Evolutionary conservation across 2,888 invertebrate genomes (phyloP).

Genomic region (Girardia tigrina): DNA sequence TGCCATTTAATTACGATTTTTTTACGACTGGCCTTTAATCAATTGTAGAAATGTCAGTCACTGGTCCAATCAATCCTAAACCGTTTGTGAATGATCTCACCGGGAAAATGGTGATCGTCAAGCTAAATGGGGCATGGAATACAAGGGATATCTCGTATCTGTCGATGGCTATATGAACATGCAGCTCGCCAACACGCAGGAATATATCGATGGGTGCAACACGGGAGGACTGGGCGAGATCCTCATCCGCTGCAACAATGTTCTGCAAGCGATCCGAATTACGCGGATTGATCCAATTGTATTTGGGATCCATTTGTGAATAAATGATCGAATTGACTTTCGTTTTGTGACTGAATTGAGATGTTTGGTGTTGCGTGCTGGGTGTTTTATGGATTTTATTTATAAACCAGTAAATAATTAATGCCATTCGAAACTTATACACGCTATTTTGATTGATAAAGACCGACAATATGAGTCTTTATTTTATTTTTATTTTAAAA

Average conservation of each 20-base stretch:
- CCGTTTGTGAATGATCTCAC: conserved; percentile 93
- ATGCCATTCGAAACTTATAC: too few relatives aligned
- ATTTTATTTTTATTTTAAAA: too few relatives aligned
- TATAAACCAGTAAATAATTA: too few relatives aligned
- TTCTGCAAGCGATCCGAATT: conserved; percentile 61
- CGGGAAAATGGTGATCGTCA: conserved; percentile 90
- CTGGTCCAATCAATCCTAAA: conserved; percentile 68
- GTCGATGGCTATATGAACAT: conserved; percentile 98
- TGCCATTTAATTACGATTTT: too few relatives aligned
- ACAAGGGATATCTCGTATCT: conserved; percentile 90
- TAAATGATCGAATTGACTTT: too few relatives aligned
- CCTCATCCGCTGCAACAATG: conserved; percentile 78
- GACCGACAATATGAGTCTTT: too few relatives aligned
- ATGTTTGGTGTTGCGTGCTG: too few relatives aligned
- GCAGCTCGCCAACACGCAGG: conserved; percentile 89
- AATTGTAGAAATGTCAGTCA: conserved; percentile 8
- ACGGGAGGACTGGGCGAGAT: conserved; percentile 93
- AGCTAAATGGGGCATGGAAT: conserved; percentile 99
- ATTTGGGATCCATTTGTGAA: conserved; percentile 11
- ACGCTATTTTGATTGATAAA: too few relatives aligned
- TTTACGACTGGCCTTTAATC: too few relatives aligned
- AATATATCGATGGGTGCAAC: conserved; percentile 76
- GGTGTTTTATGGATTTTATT: too few relatives aligned
- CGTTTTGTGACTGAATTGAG: too few relatives aligned
- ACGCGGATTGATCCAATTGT: background rate